Base-by-base conservation (phyloP, 2,888 invertebrate species). In the Scaptomyza tumidula region DNA sequence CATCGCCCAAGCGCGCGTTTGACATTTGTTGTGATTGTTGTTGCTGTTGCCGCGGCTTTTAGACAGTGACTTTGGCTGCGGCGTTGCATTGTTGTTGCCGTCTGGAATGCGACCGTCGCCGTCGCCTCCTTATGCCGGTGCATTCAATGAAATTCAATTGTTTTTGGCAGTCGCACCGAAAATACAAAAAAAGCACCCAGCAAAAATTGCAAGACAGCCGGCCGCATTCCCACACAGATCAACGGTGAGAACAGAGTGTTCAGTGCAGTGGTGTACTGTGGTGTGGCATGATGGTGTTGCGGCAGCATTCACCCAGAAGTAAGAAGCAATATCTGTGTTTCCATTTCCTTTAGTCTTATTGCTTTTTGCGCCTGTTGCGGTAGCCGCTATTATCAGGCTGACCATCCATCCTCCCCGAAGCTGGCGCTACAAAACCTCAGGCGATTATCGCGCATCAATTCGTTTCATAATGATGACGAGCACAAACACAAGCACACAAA, bases 141-240 rank as follows among this genome's bases (percentile, higher is more conserved):
- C 90, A 90, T 90, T 90, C 90, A 90, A 90, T 90, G 91, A 91
- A 83, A 90, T 89, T 90, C 90, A 90, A 90, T 90, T 90, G 90
- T 90, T 89, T 89, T 89, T 89, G 89, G 90, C 90, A 89, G 90
- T 89, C 84, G 66, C 77, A 78, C 62, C 82, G 62, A 68, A 74
- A 39, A 39, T 7, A 35, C 1, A 50, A 45, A 11, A 52, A 37
- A 46, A 46, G 13, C 24, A 45, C 50, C 45, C 45, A 62, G 58
- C 64, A 71, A 83, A 83, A 82, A 82, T 88, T 88, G 81, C 88
- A 86, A 83, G 83, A 68, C 69, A 83, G 71, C 54, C 85, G 54
- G 74, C 84, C 88, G 78, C 81, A 90, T 90, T 88, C 90, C 80
- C 83, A 87, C 76, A 86, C 69, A 78, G 76, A 74, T 80, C 79